Evolutionary conservation across 2,888 invertebrate species (phyloP).

Genomic region (Periphyllus acericola): DNA sequence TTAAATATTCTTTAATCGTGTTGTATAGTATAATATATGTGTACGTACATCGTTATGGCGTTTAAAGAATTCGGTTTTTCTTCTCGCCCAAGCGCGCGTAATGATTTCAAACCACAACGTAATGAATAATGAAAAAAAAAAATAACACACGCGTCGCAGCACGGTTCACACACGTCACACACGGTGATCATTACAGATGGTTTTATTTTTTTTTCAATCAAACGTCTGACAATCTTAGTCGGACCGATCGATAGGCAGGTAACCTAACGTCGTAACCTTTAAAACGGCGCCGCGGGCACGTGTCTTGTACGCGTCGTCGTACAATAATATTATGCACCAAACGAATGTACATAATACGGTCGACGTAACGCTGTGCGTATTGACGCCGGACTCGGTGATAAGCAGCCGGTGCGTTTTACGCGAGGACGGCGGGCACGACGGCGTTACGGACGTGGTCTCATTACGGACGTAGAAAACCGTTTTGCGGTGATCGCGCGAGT

Average conservation of each 20-base stretch:
- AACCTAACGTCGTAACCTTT: neutral
- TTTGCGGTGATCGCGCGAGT: neutral
- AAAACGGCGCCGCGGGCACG: neutral
- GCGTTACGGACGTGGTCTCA: neutral
- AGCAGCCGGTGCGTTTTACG: neutral
- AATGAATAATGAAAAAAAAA: neutral
- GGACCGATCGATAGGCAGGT: neutral
- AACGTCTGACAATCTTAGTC: constrained; percentile 15
- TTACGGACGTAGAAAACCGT: neutral
- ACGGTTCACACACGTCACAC: neutral
- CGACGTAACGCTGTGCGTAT: too few relatives aligned
- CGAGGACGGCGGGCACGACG: neutral
- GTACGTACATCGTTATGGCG: neutral
- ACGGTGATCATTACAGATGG: neutral
- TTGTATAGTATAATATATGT: too few relatives aligned
- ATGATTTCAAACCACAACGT: neutral
- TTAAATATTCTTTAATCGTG: neutral
- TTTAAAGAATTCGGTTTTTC: neutral
- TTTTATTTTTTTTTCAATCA: constrained; percentile 1
- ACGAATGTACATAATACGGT: too few relatives aligned
- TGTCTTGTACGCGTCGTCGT: neutral
- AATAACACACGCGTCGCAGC: neutral
- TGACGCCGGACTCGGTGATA: too few relatives aligned
- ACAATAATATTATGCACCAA: too few relatives aligned
- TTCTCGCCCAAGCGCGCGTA: neutral